Conservation (phyloP, 1,140 invertebrate genomes). For the Orussus abietinus region DNA sequence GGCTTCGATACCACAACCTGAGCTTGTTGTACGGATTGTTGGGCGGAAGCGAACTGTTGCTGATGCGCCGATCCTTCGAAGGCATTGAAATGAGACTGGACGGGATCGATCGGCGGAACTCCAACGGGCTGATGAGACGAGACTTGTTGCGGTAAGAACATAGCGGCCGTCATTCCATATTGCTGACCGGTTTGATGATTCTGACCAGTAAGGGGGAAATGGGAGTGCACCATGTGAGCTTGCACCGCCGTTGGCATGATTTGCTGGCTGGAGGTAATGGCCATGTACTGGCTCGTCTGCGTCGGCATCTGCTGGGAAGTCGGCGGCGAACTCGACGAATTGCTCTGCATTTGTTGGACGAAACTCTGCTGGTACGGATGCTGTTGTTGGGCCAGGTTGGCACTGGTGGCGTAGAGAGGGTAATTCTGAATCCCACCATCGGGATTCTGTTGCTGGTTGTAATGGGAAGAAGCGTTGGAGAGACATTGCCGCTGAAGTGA, state of each 20-base stretch:
- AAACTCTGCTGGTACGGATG: not conserved
- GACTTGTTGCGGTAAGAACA: constrained; percentile 4
- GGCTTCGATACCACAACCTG: not conserved
- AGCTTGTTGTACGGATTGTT: no score
- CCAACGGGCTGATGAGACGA: not conserved
- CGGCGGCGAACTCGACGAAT: constrained; percentile 15
- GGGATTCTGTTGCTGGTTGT: constrained; percentile 4
- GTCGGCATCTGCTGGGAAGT: not conserved
- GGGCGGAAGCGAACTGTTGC: no score
- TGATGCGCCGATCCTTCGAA: no score
- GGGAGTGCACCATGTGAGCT: constrained; percentile 11
- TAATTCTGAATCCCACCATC: no score
- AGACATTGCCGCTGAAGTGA: constrained; percentile 18
- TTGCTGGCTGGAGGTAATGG: no score
- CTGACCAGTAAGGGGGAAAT: constrained; percentile 8
- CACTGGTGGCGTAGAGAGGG: no score
- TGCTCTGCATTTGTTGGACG: constrained; percentile 20
- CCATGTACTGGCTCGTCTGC: constrained; percentile 1
- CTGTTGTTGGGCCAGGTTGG: no score
- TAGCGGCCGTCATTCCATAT: constrained; percentile 1
- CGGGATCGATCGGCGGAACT: no score
- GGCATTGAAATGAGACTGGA: no score
- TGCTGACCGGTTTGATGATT: no score
- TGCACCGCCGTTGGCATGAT: no score
- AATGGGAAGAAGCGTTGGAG: constrained; percentile 19